Conservation (phyloP, 2,888 invertebrate species). For the Drosophila subsilvestris region DNA sequence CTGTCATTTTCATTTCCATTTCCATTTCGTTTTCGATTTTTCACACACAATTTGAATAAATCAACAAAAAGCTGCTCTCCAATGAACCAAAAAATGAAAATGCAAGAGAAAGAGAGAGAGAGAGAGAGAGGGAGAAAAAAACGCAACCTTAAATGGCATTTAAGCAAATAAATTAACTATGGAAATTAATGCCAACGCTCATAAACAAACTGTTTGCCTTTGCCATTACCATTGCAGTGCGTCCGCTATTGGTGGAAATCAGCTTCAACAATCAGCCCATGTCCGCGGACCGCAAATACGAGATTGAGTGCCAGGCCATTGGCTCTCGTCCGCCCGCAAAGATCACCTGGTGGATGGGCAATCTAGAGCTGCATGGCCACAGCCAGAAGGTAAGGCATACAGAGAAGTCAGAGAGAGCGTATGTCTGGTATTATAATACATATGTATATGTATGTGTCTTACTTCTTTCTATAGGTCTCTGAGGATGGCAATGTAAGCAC, state of each 20-base stretch:
- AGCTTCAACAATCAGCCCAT: conserved; percentile 92
- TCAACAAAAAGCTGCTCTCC: conserved; percentile 57
- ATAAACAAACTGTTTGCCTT: conserved; percentile 37
- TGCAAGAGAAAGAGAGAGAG: conserved; percentile 8
- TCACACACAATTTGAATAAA: conserved; percentile 76
- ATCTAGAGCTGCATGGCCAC: conserved; percentile 86
- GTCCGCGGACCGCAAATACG: conserved; percentile 92
- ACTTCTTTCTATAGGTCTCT: conserved; percentile 86
- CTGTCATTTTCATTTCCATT: conserved; percentile 48
- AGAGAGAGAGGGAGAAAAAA: conserved; percentile 7
- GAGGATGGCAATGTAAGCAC: conserved; percentile 92
- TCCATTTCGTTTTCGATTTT: conserved; percentile 65
- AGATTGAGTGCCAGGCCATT: conserved; percentile 91
- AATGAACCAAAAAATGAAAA: conserved; percentile 17
- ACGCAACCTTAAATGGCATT: conserved; percentile 57
- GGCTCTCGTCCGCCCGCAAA: conserved; percentile 94
- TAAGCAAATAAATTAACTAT: conserved; percentile 72
- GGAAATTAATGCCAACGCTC: conserved; percentile 58
- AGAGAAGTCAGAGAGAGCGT: not conserved
- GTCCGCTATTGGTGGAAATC: conserved; percentile 91
- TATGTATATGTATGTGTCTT: not conserved
- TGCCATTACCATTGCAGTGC: conserved; percentile 86
- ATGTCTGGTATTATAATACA: too few species aligned
- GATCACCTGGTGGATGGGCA: conserved; percentile 94
- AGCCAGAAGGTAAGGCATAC: conserved; percentile 80